Evolutionary conservation across 2,113 vertebrate genomes (phyloP), one percentile per base, ranked within the genome.

Genomic region (Muscicapa adusta): DNA sequence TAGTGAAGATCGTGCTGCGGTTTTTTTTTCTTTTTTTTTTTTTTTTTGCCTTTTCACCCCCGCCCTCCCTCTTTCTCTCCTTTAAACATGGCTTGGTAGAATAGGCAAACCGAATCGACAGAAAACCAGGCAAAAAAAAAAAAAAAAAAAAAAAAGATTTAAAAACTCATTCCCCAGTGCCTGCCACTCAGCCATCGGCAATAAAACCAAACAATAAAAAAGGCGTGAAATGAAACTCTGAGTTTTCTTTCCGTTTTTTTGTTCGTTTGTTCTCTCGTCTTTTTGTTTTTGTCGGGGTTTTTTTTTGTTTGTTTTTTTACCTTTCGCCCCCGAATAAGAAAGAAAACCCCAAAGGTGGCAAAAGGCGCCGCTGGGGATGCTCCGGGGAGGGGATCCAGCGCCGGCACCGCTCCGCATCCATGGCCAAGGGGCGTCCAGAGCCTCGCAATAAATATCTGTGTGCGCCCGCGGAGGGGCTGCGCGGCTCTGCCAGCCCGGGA

Each of bases 101-200:
- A 43, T 43, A 43, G 43, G 43, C 43, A 43, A 43, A 43, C 43
- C 43, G 18, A 43, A 18, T 43, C 43, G 43, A 43, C 43, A 43
- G n/a, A n/a, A n/a, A n/a, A n/a, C n/a, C n/a, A n/a, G n/a, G n/a
- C n/a, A n/a, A n/a, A 47, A 48, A 48, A 48, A 48, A 48, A 25
- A 48, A 48, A 48, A 14, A 48, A 48, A 48, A 24, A 48, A 48
- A 50, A 25, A 26, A 26, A 50, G 6, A 50, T 50, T 50, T 25
- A 50, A 29, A 93, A 85, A 89, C 85, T 50, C 12, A 28, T 93
- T 91, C 68, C 94, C 58, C 29, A 29, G 89, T 9, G 56, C 83
- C 94, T 85, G 95, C 92, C 88, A 71, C 76, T 91, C 91, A 68
- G 85, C 95, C 95, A 95, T 95, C 77, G 42, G n/a, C 94, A 93